Evolutionary conservation across 2,113 vertebrate species (phyloP).

Genomic region (Syrmaticus mikado): DNA sequence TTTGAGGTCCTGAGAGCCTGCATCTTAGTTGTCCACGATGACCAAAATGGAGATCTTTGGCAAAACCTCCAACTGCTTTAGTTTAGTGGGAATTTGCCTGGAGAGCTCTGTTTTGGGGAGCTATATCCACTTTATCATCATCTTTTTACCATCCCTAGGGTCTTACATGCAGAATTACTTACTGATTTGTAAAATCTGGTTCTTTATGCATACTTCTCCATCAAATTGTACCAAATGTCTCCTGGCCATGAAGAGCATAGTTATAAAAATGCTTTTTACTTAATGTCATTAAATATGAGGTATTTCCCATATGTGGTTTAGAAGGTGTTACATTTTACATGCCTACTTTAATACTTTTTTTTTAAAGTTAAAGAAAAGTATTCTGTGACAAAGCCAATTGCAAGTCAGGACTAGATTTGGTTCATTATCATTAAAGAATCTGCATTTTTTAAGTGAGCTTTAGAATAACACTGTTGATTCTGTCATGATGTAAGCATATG

Average conservation of each 20-base stretch:
- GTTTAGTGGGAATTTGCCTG: not conserved
- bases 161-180: not conserved
- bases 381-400: not conserved
- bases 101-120: not conserved
- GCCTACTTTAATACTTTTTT: not conserved
- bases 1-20: not conserved
- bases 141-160: not conserved
- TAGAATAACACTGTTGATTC: conserved; percentile 56
- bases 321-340: not conserved
- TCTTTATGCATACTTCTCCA: not conserved
- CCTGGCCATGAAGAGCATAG: not conserved
- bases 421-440: conserved; percentile 35
- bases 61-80: not conserved
- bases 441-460: conserved; percentile 39
- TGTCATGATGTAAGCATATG: conserved; percentile 53
- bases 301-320: not conserved
- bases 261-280: conserved; percentile 8
- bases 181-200: not conserved
- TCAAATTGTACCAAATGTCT: not conserved
- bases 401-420: conserved; percentile 16
- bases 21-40: not conserved
- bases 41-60: not conserved
- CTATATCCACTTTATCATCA: not conserved
- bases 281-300: not conserved
- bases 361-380: not conserved